Evolutionary conservation across 92 coral and sea anemone genomes (phyloP), one percentile per base, ranked within the genome.

Genomic region (Epizoanthus rinbou): DNA sequence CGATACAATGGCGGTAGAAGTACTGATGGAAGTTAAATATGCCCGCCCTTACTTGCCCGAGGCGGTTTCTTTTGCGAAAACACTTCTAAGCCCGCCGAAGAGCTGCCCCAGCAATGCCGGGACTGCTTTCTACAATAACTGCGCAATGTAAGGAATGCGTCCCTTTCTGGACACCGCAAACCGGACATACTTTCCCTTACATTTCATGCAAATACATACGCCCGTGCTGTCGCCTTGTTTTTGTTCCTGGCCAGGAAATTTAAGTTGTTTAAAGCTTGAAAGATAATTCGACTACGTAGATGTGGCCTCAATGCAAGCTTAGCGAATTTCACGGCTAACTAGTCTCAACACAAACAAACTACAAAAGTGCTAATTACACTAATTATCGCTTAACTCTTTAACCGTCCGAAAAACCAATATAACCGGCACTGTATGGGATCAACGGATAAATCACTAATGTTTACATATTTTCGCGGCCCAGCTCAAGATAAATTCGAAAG

Each of bases 71-170:
- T 67, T 67, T 67, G 17, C 6, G 23, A 50, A 33, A 67, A 43
- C 50, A 67, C 73, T 67, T 67, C 73, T 33, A 67, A 67, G 73
- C 10, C 73, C 35, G 50, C 73, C 73, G 73, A 67, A 16, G 10
- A 37, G 35, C 21, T 65, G 31, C 15, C 69, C 35, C 19, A n/a
- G 47, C 18, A 33, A 8, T 19, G 68, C 22, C 31, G 22, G 35
- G 17, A 23, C 28, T 64, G 39, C 69, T 64, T 13, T 14, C 24
- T 8, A 64, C 69, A 64, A 67, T 67, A 15, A 35, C 73, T 16
- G n/a, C 3, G 50, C 5, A 67, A 67, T 67, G 47, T 5, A 37
- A 67, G n/a, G 73, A 67, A 67, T 67, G 11, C 13, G 45, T 67
- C n/a, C 41, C 73, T 31, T 15, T 35, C 41, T 67, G n/a, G 23